Evolutionary conservation across 2,113 vertebrate genomes (phyloP).

Genomic region (Hippocampus guttulatus): DNA sequence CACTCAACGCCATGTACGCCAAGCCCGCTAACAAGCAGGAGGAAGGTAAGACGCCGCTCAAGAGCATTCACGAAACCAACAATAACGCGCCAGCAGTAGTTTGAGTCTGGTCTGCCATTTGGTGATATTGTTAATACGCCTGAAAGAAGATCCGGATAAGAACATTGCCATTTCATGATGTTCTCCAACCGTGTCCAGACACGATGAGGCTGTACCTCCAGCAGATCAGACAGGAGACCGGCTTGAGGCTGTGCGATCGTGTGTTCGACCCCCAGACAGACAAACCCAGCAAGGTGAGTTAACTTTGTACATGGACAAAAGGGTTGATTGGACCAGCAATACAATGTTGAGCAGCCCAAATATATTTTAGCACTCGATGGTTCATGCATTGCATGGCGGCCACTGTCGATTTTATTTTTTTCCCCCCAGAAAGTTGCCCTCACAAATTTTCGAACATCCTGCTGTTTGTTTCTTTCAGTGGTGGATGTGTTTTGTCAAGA

Average conservation of each 20-base stretch:
- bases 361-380: no score
- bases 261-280: conserved; percentile 96
- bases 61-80: no score
- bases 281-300: conserved; percentile 94
- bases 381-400: no score
- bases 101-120: not conserved
- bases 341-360: no score
- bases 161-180: not conserved
- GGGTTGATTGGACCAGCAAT: no score
- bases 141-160: not conserved
- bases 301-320: not conserved
- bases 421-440: no score
- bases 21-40: conserved; percentile 75
- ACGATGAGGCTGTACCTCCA: conserved; percentile 94
- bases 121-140: not conserved
- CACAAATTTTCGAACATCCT: not conserved
- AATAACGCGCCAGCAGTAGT: no score
- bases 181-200: conserved; percentile 70
- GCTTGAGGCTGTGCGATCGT: conserved; percentile 91
- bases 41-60: conserved; percentile 57
- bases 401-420: no score
- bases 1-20: conserved; percentile 90
- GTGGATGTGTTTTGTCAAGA: conserved; percentile 99
- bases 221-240: conserved; percentile 95
- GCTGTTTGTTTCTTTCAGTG: conserved; percentile 73